Base-by-base conservation (phyloP, 2,113 vertebrate genomes). In the Thinocorus orbignyianus region DNA sequence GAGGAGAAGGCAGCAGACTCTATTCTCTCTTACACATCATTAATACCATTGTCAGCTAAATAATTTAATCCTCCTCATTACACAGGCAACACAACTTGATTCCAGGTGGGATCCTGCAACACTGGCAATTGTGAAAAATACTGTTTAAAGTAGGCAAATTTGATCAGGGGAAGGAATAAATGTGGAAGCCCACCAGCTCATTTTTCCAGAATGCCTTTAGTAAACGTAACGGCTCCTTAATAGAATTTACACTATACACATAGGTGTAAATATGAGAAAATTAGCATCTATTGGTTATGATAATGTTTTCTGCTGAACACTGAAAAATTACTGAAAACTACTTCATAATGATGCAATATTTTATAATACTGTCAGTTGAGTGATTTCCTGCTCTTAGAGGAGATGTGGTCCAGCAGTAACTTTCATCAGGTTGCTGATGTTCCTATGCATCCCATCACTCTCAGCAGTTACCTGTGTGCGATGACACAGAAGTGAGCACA, bases 281-380 rank as follows among this genome's bases (percentile, higher is more conserved):
- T 90, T 49, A 54, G 66, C 65, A 17, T 61, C 55, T 91, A 90
- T 78, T 11, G 1, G 41, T 91, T 92, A 18, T 84, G 70, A 81
- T 71, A 95, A 74, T 60, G 35, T 87, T 96, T 95, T 89, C 66
- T 93, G 70, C 69, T 90, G 37, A 74, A 61, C 83, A 84, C 44
- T 76, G 72, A 96, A 97, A 96, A 94, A 70, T 76, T 93, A 71
- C 92, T 94, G 86, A 95, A 95, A 98, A 96, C 64, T 62, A 86
- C 81, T 96, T 92, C 70, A 84, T 93, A 91, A 68, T 54, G 68
- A 51, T 74, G 83, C 65, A 76, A 81, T 78, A 74, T 64, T 62
- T 92, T 57, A 69, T 65, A 93, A 96, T 88, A 48, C 26, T 91
- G 72, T 70, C 61, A 92, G 70, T 20, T n/a, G 62, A 71, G 49